phyloP scores from a whole-genome alignment of 2,113 vertebrate genomes.

The Boulengeromyrus knoepffleri region DNA sequence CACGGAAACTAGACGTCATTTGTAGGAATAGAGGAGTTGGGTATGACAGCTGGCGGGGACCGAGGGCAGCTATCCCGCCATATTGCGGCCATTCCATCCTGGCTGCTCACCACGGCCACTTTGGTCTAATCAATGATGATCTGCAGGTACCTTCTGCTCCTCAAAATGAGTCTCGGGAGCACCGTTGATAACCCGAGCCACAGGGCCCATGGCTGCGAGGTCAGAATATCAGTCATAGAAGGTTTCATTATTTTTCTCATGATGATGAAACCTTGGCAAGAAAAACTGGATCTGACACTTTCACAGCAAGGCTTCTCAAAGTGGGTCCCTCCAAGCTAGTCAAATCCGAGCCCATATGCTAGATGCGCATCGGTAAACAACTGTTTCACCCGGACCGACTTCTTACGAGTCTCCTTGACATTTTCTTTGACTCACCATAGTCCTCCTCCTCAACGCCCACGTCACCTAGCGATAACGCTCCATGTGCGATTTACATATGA shows the following conservation, averaged over 20 bases:
- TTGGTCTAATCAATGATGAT: not conserved
- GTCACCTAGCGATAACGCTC: not conserved
- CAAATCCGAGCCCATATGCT: not conserved
- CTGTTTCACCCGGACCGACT: not conserved
- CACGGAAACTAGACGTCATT: not conserved
- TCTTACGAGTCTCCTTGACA: constrained; percentile 8
- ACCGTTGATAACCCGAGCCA: not conserved
- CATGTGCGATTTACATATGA: constrained; percentile 6
- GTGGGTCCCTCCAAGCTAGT: not conserved
- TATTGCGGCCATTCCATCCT: no score
- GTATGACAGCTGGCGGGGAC: not conserved
- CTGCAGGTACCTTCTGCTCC: not conserved
- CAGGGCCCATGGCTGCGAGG: not conserved
- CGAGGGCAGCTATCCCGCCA: not conserved
- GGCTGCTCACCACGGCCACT: not conserved
- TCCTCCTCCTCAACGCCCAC: not conserved
- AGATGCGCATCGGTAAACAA: not conserved
- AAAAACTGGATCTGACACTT: not conserved
- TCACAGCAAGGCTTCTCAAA: not conserved
- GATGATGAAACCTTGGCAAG: not conserved
- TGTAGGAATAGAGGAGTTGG: not conserved
- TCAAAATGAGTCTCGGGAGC: not conserved
- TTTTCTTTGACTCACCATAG: not conserved
- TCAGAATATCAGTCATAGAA: not conserved
- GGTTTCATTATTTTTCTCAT: not conserved